Conservation (phyloP, 2,888 invertebrate genomes). For the Drosophila peninsularis region DNA sequence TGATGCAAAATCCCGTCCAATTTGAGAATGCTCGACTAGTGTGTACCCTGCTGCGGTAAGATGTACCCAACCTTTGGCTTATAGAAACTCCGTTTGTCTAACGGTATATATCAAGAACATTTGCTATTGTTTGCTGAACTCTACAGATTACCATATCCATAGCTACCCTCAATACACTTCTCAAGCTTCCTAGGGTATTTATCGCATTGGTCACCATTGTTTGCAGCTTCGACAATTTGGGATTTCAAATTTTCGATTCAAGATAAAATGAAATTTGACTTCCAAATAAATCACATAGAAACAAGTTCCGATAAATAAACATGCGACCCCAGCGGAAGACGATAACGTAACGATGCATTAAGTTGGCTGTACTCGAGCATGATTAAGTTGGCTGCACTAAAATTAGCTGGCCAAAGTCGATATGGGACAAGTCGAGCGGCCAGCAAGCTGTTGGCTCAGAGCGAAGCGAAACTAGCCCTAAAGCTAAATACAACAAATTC, state of each 20-base stretch:
- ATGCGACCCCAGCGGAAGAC: not conserved
- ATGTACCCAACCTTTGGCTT: too few species aligned
- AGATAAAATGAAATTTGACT: slow-evolving; percentile 1
- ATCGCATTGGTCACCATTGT: not conserved
- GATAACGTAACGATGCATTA: not conserved
- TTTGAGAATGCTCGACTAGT: not conserved
- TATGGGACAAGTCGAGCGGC: slow-evolving; percentile 17
- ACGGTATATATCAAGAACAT: not conserved
- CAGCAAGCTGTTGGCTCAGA: slow-evolving; percentile 37
- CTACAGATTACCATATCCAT: not conserved
- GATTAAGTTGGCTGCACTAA: slow-evolving; percentile 22
- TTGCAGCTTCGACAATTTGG: not conserved
- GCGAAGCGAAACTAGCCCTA: slow-evolving; percentile 29
- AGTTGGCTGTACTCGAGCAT: slow-evolving; percentile 22
- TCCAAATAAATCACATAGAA: not conserved
- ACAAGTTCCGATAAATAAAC: too few species aligned
- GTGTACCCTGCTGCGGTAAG: not conserved
- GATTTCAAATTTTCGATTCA: not conserved
- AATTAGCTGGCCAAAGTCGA: not conserved
- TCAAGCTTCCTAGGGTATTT: not conserved
- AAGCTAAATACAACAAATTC: slow-evolving; percentile 47
- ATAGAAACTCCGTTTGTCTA: too few species aligned
- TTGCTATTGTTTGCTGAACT: too few species aligned
- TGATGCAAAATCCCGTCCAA: not conserved
- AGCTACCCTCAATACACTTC: not conserved